Evolutionary conservation across 2,797 vertebrate genomes (phyloP), one percentile per base, ranked within the genome.

Genomic region (Sylvia borin): DNA sequence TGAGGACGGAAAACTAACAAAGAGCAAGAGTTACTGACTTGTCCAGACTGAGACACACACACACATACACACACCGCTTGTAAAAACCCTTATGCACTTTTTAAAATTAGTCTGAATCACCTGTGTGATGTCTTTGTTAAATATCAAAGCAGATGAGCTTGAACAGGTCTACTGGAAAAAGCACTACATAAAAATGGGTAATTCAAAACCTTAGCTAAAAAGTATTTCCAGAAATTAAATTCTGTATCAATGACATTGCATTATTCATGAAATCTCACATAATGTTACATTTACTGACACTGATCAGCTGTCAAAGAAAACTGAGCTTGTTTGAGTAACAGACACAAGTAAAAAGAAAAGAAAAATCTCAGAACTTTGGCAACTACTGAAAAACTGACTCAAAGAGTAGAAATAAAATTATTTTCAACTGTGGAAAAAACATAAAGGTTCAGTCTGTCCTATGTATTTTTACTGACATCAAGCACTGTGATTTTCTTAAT

Each of bases 181-280:
- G 51, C 32, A 72, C 54, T 66, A 38, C 31, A 70, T 80, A 78
- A 78, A 91, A 85, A 57, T 16, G 27, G 6, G 1, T 65, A 38
- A 58, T 65, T 95, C 70, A 88, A 93, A 94, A 82, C 32, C 14
- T 90, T 55, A 64, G 53, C 88, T 81, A 79, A 84, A 94, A 90
- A 87, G 17, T 75, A 64, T 60, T 84, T 89, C 61, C 68, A 93
- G 81, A 89, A 72, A 55, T 75, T 9, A 85, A 92, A 55, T 84
- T 91, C 55, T 67, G 0, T 51, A n/a, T 80, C 34, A 20, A 4
- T 64, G 51, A 61, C 29, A 22, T 10, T 54, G 60, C 51, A 81
- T 64, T 76, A 87, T 55, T 92, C 70, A 70, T 34, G 36, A 90
- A 88, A 43, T 55, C 51, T 75, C 20, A 7, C 48, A 34, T 40